Percentiles rank a stretch among this genome's conserved stretches.
These are phyloP conservation scores for Hydropsyche betteni DNA, from an alignment of 2,888 invertebrate genomes.

Conservation along the genomic window DNA sequence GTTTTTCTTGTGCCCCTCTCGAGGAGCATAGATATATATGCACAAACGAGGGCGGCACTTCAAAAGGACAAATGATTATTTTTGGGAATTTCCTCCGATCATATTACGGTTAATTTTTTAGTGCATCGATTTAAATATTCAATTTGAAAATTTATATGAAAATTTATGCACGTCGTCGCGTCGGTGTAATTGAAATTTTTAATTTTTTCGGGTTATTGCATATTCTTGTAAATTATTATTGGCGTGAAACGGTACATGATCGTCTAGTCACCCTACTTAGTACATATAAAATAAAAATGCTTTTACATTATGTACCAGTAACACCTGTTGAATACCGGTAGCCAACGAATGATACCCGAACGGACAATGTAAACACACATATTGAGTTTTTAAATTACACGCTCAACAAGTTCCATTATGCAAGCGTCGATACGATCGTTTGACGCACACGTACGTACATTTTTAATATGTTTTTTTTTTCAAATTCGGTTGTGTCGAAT, in stretches of 20 bases:
- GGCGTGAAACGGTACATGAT: not conserved
- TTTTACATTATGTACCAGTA: constrained; percentile 9
- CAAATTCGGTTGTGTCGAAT: not conserved
- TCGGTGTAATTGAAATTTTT: too few species aligned
- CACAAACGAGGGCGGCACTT: constrained; percentile 16
- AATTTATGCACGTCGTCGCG: too few species aligned
- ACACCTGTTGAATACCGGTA: constrained; percentile 39
- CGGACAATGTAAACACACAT: constrained; percentile 26
- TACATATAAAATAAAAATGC: not conserved
- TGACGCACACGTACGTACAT: not conserved
- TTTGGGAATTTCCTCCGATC: too few species aligned
- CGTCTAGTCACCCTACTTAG: constrained; percentile 20
- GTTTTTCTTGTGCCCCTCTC: constrained; percentile 44
- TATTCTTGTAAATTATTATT: too few species aligned
- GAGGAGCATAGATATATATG: not conserved
- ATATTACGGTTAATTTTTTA: too few species aligned
- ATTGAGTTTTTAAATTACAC: constrained; percentile 27
- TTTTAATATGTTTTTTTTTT: not conserved
- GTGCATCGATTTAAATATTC: too few species aligned
- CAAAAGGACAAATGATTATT: not conserved
- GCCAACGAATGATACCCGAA: constrained; percentile 31
- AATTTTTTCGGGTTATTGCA: too few species aligned
- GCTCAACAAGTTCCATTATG: constrained; percentile 19
- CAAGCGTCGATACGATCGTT: not conserved
- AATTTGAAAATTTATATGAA: too few species aligned